phyloP scores from a whole-genome alignment of 2,888 invertebrate genomes.

The Deroplatys truncata region DNA sequence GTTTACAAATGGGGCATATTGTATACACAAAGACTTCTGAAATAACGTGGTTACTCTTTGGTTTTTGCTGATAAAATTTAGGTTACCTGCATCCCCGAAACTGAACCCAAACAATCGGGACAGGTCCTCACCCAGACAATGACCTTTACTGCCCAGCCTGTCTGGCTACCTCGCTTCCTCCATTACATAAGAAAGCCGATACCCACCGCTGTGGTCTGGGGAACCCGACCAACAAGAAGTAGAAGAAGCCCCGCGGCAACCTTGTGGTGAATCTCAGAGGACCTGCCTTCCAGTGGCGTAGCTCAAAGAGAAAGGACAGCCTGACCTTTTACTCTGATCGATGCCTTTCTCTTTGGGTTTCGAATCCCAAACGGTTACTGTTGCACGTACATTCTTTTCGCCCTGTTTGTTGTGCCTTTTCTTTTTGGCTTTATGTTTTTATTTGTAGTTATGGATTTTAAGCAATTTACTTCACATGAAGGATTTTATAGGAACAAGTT shows the following conservation, averaged over 20 bases:
- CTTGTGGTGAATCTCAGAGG: neutral
- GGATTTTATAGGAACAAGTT: too few relatives aligned
- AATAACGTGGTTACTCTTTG: too few relatives aligned
- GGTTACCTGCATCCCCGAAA: neutral
- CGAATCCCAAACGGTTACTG: too few relatives aligned
- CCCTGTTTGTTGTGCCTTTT: too few relatives aligned
- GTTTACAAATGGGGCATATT: too few relatives aligned
- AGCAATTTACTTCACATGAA: too few relatives aligned
- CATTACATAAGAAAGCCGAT: conserved; percentile 10
- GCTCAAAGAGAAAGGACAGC: neutral
- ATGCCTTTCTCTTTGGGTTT: neutral
- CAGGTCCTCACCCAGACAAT: neutral
- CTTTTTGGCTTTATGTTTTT: too few relatives aligned
- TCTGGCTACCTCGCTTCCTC: neutral
- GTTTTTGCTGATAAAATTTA: too few relatives aligned
- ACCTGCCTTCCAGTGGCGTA: neutral
- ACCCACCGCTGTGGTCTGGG: neutral
- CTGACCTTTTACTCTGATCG: neutral
- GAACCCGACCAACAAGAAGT: neutral
- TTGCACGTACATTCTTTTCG: too few relatives aligned
- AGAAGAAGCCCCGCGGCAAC: neutral
- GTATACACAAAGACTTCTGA: too few relatives aligned
- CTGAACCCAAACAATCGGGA: neutral
- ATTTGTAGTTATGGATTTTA: too few relatives aligned
- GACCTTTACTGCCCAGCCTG: neutral